Evolutionary conservation across 2,888 invertebrate genomes (phyloP), one percentile per base, ranked within the genome.

Genomic region (Lapara coniferarum): DNA sequence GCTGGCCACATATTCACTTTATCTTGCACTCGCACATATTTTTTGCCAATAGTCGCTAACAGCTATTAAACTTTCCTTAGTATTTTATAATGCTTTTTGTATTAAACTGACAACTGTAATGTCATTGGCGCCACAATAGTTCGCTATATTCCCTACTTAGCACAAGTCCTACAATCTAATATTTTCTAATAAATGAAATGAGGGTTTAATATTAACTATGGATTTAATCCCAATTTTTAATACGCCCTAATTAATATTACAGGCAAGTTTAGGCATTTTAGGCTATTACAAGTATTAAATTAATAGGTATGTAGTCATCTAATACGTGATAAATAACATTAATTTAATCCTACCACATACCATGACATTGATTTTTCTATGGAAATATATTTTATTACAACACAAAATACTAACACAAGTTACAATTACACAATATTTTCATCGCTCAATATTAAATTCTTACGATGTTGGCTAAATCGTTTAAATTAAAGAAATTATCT

Each of bases 261-360:
- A 90, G 92, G 92, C 92, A 93, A 93, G 90, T 87, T 84, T 87
- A 91, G 91, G 91, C 91, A 89, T 87, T 55, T 85, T 72, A 83
- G 80, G 79, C 73, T 77, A 78, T 77, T 80, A 76, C 74, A 77
- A 78, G 75, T 76, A 73, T 67, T 71, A 72, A 74, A 74, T 72
- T 52, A 78, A 77, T 52, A 68, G 37, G 19, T 55, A 55, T 55
- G 19, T 63, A 30, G 59, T 69, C 37, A 46, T 58, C 57, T 68
- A 58, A 58, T 52, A 14, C 10, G 16, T 59, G 25, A 58, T 30
- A 58, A 68, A 30, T 59, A 67, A 59, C 37, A 37, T 52, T 63
- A 30, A 30, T 69, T 19, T 53, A 52, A 53, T 46, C 44, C 49
- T 58, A 68, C 51, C 63, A 63, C 37, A 59, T 19, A 10, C 88